Percentiles rank a stretch among this genome's conserved stretches.
These are phyloP conservation scores for Coregonus suidteri DNA, from an alignment of 2,797 vertebrate genomes.

Conservation along the genomic window DNA sequence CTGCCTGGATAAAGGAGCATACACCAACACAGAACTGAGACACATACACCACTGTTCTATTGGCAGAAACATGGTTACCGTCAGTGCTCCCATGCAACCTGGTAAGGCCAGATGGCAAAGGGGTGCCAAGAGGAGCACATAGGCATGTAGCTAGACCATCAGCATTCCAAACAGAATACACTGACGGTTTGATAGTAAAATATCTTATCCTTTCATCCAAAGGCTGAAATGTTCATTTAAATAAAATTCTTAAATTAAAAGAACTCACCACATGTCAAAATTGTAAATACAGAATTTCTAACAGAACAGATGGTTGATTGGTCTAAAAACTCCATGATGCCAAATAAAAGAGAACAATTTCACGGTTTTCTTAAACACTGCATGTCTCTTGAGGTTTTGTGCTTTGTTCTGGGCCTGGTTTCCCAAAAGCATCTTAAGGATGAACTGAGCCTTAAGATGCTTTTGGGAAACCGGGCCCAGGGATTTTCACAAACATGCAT, in stretches of 20 bases:
- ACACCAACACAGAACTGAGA: background rate
- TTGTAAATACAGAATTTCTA: slow-evolving; percentile 16
- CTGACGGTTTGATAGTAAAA: background rate
- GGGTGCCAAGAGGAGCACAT: background rate
- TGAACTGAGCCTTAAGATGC: no score
- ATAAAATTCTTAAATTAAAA: background rate
- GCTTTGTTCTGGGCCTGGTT: slow-evolving; percentile 31
- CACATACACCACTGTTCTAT: background rate
- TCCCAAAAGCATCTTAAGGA: no score
- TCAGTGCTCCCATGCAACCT: background rate
- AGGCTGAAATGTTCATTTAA: background rate
- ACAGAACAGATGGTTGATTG: slow-evolving; percentile 53
- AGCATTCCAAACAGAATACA: background rate
- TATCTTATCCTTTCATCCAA: background rate
- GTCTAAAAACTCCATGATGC: slow-evolving; percentile 30
- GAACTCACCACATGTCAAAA: background rate
- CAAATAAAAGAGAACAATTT: slow-evolving; percentile 37
- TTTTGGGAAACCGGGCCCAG: no score
- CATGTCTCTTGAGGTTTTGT: slow-evolving; percentile 23
- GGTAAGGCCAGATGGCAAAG: background rate
- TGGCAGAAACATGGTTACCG: background rate
- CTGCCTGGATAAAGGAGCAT: background rate
- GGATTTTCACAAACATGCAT: slow-evolving; percentile 48
- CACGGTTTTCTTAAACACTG: slow-evolving; percentile 16
- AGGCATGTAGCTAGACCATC: background rate